A percentile compares a stretch with the other conserved stretches of the same genome.
Conservation (phyloP, 2,888 invertebrate species). For the Microctonus brassicae region DNA sequence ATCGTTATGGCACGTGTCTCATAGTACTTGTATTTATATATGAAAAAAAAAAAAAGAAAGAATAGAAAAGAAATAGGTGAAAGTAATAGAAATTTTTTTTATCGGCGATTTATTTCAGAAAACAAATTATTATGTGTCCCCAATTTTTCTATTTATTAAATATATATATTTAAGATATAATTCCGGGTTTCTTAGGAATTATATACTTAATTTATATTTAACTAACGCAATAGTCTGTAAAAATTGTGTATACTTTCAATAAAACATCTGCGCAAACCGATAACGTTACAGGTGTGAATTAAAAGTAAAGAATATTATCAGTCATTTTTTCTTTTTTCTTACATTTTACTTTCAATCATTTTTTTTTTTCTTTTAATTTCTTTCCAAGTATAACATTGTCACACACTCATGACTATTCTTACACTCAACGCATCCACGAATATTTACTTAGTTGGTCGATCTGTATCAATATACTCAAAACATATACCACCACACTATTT, state of each 20-base stretch:
- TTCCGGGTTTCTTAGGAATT: neutral
- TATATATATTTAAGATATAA: constrained; percentile 1
- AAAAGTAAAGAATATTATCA: constrained; percentile 13
- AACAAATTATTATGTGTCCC: neutral
- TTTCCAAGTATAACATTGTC: neutral
- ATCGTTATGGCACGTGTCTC: neutral
- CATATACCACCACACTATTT: neutral
- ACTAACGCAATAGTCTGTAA: neutral
- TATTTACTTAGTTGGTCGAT: neutral
- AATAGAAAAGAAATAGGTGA: too few relatives aligned
- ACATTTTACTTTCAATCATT: neutral
- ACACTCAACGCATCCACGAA: neutral
- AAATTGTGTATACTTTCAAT: neutral
- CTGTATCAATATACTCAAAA: neutral
- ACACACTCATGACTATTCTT: neutral
- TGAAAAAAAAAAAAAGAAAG: too few relatives aligned
- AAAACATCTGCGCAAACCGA: constrained; percentile 13
- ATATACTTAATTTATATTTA: neutral
- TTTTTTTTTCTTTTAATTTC: neutral
- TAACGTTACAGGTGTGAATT: constrained; percentile 23
- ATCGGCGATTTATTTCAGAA: neutral
- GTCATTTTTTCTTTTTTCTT: constrained; percentile 8
- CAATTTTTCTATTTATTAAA: neutral
- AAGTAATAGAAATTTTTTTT: too few relatives aligned
- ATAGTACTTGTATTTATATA: too few relatives aligned